phyloP scores from a whole-genome alignment of 2,797 vertebrate genomes.

The Mionectes olivaceus region DNA sequence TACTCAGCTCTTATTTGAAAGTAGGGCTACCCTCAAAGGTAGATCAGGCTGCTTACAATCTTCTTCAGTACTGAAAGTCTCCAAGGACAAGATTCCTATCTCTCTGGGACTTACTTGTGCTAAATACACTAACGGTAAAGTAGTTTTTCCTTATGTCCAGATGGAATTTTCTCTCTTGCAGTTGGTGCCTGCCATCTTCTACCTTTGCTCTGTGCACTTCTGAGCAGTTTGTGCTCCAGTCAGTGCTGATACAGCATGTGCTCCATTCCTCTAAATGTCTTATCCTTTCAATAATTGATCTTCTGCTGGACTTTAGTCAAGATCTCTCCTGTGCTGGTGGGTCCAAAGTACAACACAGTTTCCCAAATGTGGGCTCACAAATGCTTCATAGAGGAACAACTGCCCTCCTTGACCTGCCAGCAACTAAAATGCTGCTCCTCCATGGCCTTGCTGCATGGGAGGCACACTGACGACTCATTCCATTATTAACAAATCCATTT shows the following conservation, averaged over 20 bases:
- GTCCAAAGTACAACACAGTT: not conserved
- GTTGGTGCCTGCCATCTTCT: not conserved
- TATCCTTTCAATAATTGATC: not conserved
- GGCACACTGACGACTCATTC: not conserved
- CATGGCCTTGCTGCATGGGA: accelerated
- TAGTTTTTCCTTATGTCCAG: not conserved
- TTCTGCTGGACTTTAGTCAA: not conserved
- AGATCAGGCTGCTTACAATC: not conserved
- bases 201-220: not conserved
- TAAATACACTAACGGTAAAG: not conserved
- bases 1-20: not conserved
- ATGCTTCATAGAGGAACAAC: not conserved
- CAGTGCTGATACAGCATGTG: not conserved
- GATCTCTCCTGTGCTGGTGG: not conserved
- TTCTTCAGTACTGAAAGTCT: not conserved
- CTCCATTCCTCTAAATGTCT: not conserved
- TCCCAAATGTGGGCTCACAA: not conserved
- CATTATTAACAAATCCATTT: not conserved
- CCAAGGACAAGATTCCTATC: not conserved
- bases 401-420: not conserved
- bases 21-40: not conserved
- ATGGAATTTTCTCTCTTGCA: not conserved
- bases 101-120: not conserved
- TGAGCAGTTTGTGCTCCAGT: not conserved
- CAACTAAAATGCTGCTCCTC: not conserved